Conservation (phyloP, 35 echinoderm and acorn worm genomes). For the Ophioderma brevispina region DNA sequence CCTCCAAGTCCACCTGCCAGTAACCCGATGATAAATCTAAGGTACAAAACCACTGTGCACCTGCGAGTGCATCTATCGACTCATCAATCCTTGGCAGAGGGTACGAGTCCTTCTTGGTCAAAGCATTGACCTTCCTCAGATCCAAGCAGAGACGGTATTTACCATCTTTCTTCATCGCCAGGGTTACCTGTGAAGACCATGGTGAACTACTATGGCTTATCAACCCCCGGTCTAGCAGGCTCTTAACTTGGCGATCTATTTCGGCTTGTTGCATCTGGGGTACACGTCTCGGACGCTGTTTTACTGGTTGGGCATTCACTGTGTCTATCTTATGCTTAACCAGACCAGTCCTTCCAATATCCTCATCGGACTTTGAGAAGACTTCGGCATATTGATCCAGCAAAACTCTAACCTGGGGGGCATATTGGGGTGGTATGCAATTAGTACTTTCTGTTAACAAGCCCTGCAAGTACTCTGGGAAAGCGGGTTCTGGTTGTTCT, state of each 20-base stretch:
- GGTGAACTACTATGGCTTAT: conserved; percentile 34
- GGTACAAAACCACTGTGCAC: conserved; percentile 32
- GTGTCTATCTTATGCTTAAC: conserved; percentile 63
- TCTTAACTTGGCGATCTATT: conserved; percentile 13
- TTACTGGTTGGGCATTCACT: neutral
- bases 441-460: neutral
- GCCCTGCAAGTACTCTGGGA: conserved; percentile 8
- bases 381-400: conserved; percentile 46
- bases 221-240: conserved; percentile 22
- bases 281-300: neutral
- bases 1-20: conserved; percentile 32
- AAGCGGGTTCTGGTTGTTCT: neutral
- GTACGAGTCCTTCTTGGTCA: conserved; percentile 62
- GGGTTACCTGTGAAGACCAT: conserved; percentile 30
- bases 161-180: conserved; percentile 52
- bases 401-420: neutral
- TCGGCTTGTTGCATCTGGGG: conserved; percentile 18
- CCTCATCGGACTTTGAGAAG: conserved; percentile 26
- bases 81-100: conserved; percentile 25
- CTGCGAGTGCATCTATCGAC: conserved; percentile 8
- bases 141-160: conserved; percentile 29
- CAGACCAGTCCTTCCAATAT: conserved; percentile 35
- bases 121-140: conserved; percentile 39
- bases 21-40: conserved; percentile 9
- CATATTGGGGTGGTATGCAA: neutral